These are phyloP conservation scores for Synanthedon myopaeformis DNA, from an alignment of 2,888 invertebrate genomes.

Conservation along the genomic window DNA sequence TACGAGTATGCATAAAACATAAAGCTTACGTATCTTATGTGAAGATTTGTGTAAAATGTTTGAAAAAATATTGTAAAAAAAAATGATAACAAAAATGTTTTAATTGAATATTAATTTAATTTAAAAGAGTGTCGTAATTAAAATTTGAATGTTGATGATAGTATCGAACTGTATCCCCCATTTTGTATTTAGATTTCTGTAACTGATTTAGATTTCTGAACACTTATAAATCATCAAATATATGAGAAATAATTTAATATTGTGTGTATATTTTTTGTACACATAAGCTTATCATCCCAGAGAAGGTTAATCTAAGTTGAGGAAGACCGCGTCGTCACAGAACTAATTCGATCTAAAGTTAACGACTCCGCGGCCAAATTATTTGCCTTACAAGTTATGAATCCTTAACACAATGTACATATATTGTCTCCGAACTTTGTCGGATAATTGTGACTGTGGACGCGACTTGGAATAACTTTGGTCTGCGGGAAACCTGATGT, in stretches of 20 bases:
- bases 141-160: too few relatives aligned
- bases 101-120: too few relatives aligned
- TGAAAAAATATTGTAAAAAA: too few relatives aligned
- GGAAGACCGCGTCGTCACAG: conserved; percentile 37
- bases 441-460: conserved; percentile 21
- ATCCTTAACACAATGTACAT: conserved; percentile 48
- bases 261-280: conserved; percentile 2
- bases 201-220: too few relatives aligned
- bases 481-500: background rate
- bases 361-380: conserved; percentile 37
- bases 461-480: conserved; percentile 17
- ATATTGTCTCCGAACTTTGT: conserved; percentile 22
- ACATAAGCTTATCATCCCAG: conserved; percentile 28
- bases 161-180: too few relatives aligned
- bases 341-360: conserved; percentile 61
- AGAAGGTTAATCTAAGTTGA: conserved; percentile 51
- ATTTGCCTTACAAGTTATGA: conserved; percentile 48
- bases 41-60: too few relatives aligned
- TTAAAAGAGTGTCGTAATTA: too few relatives aligned
- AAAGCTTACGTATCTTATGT: too few relatives aligned
- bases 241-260: too few relatives aligned
- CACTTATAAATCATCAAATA: too few relatives aligned
- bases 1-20: conserved; percentile 7
- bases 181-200: too few relatives aligned
- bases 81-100: too few relatives aligned